Evolutionary conservation across 1,140 invertebrate species (phyloP).

Genomic region (Ridgeia piscesae): DNA sequence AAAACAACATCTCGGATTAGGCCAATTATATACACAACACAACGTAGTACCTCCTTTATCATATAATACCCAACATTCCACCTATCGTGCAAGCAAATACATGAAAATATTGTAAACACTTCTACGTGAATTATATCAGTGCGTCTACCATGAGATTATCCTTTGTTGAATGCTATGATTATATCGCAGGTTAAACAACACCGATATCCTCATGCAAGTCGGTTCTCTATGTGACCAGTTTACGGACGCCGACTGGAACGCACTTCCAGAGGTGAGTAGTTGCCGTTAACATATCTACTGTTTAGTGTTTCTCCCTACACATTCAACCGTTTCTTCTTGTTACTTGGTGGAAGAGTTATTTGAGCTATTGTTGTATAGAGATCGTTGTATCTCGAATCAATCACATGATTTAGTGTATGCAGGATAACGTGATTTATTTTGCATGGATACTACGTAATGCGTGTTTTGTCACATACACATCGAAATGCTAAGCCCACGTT

Average conservation of each 20-base stretch:
- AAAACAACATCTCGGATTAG: too few species aligned
- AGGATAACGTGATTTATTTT: too few species aligned
- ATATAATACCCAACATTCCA: too few species aligned
- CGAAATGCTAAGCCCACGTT: too few species aligned
- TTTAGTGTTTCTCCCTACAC: neutral
- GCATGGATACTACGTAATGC: too few species aligned
- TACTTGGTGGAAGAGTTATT: neutral
- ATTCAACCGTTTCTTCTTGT: neutral
- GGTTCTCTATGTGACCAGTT: neutral
- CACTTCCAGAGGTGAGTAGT: neutral
- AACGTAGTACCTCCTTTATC: too few species aligned
- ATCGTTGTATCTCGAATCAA: neutral
- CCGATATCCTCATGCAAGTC: neutral
- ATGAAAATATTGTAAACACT: too few species aligned
- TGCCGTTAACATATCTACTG: neutral
- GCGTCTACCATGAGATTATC: neutral
- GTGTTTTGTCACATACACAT: too few species aligned
- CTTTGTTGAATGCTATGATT: neutral
- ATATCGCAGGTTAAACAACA: neutral
- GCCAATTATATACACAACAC: too few species aligned
- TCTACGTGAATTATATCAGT: too few species aligned
- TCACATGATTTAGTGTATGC: neutral
- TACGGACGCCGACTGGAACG: neutral
- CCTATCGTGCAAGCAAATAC: too few species aligned
- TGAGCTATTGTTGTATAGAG: neutral